phyloP scores from a whole-genome alignment of 2,113 vertebrate genomes.

The Syngnathoides biaculeatus region DNA sequence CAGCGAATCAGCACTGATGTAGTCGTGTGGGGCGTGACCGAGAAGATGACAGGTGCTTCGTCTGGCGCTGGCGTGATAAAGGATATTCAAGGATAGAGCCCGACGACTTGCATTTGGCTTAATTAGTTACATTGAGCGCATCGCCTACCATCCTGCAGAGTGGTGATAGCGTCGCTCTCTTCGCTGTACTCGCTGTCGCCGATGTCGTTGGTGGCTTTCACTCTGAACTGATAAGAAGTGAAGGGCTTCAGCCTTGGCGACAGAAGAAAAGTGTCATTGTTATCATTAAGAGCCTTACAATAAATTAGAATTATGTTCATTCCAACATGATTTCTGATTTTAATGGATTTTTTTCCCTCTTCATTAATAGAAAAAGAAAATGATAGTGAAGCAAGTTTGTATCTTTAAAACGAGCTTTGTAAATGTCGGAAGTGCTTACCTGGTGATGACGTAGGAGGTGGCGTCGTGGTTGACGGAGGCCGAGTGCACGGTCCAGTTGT shows the following conservation, averaged over 20 bases:
- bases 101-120: slow-evolving; percentile 45
- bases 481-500: slow-evolving; percentile 82
- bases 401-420: no score
- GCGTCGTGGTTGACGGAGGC: slow-evolving; percentile 83
- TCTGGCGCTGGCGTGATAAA: slow-evolving; percentile 79
- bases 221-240: slow-evolving; percentile 94
- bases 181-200: slow-evolving; percentile 96
- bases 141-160: slow-evolving; percentile 87
- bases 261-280: slow-evolving; percentile 10
- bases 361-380: not conserved
- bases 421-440: slow-evolving; percentile 61
- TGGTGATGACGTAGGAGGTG: slow-evolving; percentile 81
- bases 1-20: slow-evolving; percentile 93
- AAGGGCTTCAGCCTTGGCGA: slow-evolving; percentile 88
- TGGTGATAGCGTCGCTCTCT: slow-evolving; percentile 91
- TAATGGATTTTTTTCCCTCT: not conserved
- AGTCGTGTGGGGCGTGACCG: slow-evolving; percentile 90
- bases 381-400: not conserved
- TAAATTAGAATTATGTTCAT: no score
- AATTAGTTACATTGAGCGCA: not conserved
- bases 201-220: slow-evolving; percentile 95
- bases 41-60: slow-evolving; percentile 84
- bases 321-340: not conserved
- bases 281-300: not conserved
- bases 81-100: slow-evolving; percentile 9